Conservation (phyloP, 2,113 vertebrate genomes). For the Mystacornis crossleyi region DNA sequence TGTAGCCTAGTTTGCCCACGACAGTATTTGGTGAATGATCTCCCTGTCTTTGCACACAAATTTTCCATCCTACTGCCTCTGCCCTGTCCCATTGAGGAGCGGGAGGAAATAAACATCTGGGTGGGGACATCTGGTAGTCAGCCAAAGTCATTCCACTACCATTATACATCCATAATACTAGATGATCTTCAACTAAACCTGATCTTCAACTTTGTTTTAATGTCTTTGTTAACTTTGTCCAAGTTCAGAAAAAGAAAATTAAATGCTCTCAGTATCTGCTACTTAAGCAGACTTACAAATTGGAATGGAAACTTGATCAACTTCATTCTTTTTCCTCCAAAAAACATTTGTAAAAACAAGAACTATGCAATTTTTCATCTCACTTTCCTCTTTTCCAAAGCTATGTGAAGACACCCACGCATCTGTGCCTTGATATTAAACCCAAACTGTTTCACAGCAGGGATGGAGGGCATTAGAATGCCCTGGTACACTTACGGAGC, state of each 20-base stretch:
- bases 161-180: not conserved
- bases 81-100: accelerated
- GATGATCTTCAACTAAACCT: not conserved
- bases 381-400: not conserved
- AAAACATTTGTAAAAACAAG: not conserved
- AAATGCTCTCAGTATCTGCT: not conserved
- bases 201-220: not conserved
- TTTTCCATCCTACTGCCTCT: not conserved
- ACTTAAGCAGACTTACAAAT: not conserved
- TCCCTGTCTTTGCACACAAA: not conserved
- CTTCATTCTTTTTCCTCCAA: not conserved
- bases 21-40: not conserved
- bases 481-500: accelerated
- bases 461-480: not conserved
- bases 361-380: not conserved
- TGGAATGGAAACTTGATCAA: not conserved
- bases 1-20: accelerated
- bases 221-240: not conserved
- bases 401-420: accelerated
- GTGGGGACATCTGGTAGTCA: accelerated
- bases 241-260: not conserved
- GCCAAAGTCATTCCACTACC: not conserved
- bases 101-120: accelerated
- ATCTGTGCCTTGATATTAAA: not conserved
- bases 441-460: not conserved